Conservation (phyloP, 1,140 invertebrate genomes). For the Drosophila arawakana region DNA sequence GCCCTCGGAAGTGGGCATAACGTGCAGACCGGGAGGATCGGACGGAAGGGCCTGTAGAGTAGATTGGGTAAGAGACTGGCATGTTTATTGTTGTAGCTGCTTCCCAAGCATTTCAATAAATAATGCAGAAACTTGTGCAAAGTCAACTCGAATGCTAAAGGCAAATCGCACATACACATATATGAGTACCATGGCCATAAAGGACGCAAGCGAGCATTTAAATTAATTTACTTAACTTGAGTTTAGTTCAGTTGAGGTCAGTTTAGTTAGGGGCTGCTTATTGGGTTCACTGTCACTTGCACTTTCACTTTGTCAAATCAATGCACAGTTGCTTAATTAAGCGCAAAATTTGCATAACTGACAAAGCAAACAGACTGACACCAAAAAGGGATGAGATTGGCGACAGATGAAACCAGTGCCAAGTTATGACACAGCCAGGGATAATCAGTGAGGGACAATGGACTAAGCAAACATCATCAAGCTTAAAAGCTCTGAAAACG, state of each 20-base stretch:
- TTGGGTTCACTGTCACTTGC: constrained; percentile 1
- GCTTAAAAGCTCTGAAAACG: constrained; percentile 50
- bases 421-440: constrained; percentile 17
- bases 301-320: constrained; percentile 11
- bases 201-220: constrained; percentile 20
- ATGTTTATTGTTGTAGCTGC: constrained; percentile 47
- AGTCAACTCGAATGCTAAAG: constrained; percentile 30
- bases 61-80: constrained; percentile 14
- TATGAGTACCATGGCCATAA: constrained; percentile 5
- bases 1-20: constrained; percentile 6
- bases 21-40: background rate
- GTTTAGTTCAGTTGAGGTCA: background rate
- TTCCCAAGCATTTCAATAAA: constrained; percentile 62
- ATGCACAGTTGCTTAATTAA: constrained; percentile 40
- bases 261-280: background rate
- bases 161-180: constrained; percentile 4
- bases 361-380: constrained; percentile 17
- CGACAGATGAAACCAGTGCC: constrained; percentile 6
- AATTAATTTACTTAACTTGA: constrained; percentile 40
- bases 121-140: constrained; percentile 53
- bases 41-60: background rate
- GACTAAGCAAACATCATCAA: constrained; percentile 68
- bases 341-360: constrained; percentile 43
- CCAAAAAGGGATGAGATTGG: background rate
- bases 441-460: constrained; percentile 70